Conservation (phyloP, 2,888 invertebrate genomes). For the Dolichopus griseipennis region DNA sequence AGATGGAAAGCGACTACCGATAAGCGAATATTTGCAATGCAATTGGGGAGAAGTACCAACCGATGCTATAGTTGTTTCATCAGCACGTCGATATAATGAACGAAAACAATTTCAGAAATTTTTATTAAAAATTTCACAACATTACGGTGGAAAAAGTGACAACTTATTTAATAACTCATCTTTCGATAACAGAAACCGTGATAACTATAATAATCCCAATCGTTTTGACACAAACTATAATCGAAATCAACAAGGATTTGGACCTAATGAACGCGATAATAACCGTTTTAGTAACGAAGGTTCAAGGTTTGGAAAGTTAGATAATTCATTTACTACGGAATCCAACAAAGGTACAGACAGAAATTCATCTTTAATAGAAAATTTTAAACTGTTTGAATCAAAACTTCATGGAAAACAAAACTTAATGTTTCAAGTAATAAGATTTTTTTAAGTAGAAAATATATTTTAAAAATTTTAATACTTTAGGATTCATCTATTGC, state of each 20-base stretch:
- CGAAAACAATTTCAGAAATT: slow-evolving; percentile 55
- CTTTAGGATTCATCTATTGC: slow-evolving; percentile 62
- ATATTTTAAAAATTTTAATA: background rate
- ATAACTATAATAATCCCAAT: slow-evolving; percentile 22
- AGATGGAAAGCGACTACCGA: slow-evolving; percentile 61
- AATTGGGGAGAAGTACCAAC: slow-evolving; percentile 82
- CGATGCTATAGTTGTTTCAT: slow-evolving; percentile 77
- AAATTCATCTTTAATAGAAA: slow-evolving; percentile 43
- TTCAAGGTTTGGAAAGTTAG: slow-evolving; percentile 30
- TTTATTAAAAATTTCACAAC: slow-evolving; percentile 52
- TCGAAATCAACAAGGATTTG: slow-evolving; percentile 18
- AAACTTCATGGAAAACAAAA: slow-evolving; percentile 61
- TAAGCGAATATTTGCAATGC: slow-evolving; percentile 63
- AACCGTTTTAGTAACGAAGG: slow-evolving; percentile 20
- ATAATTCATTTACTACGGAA: slow-evolving; percentile 32
- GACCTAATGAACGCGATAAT: slow-evolving; percentile 17
- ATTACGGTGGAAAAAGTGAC: slow-evolving; percentile 42
- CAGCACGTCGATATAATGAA: slow-evolving; percentile 50
- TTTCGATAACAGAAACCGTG: slow-evolving; percentile 22
- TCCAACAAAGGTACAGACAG: slow-evolving; percentile 30
- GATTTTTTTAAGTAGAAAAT: background rate
- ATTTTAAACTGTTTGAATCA: slow-evolving; percentile 67
- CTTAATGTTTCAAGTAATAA: slow-evolving; percentile 63
- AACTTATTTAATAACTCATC: slow-evolving; percentile 26
- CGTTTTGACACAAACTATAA: slow-evolving; percentile 20